Base-by-base conservation (phyloP, 2,797 vertebrate genomes). In the Hippopotamyrus pictus region DNA sequence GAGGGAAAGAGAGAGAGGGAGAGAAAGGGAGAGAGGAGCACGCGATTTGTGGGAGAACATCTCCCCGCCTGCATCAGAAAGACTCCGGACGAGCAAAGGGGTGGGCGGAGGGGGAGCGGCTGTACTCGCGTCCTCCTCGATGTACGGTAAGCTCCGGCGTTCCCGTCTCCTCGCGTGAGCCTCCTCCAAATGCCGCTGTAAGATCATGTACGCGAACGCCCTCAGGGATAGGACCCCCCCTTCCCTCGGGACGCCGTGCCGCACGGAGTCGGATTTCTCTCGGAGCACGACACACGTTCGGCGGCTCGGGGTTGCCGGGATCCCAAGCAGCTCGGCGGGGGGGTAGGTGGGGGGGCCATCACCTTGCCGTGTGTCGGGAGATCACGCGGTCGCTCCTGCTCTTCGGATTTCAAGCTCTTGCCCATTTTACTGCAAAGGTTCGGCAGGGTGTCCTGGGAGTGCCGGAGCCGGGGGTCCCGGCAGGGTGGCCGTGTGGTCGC, bases 81-180 rank as follows among this genome's bases (percentile, higher is more conserved):
- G 92, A 91, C 92, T 65, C 22, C 19, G 57, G 54, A 87, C 25
- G 33, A 87, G 53, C 14, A 87, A 57, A 87, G 90, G 92, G 92
- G 89, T 90, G 44, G 91, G 91, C 89, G 90, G 88, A 88, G 44
- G 65, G 53, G 89, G 90, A 93, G 92, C 91, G 90, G 90, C 92
- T 92, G 92, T 69, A 92, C 53, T 51, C 37, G 89, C 92, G 92
- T 92, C 93, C 93, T 94, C 90, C 94, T 92, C 92, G 90, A 97
- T 97, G 96, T 97, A 97, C 92, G 96, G 96, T 97, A 96, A 96
- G 96, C 51, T 29, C 89, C 57, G 25, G 29, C 76, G 65, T 29
- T 8, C 76, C n/a, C 37, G 41, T 62, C 41, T 46, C 46, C 85
- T 9, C 62, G 73, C 44, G 5, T 88, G 7, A 46, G 44, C 22